A percentile compares a stretch with the other conserved stretches of the same genome.
These are phyloP conservation scores for Sphenodon punctatus DNA, from an alignment of 2,797 vertebrate species.

Conservation along the genomic window DNA sequence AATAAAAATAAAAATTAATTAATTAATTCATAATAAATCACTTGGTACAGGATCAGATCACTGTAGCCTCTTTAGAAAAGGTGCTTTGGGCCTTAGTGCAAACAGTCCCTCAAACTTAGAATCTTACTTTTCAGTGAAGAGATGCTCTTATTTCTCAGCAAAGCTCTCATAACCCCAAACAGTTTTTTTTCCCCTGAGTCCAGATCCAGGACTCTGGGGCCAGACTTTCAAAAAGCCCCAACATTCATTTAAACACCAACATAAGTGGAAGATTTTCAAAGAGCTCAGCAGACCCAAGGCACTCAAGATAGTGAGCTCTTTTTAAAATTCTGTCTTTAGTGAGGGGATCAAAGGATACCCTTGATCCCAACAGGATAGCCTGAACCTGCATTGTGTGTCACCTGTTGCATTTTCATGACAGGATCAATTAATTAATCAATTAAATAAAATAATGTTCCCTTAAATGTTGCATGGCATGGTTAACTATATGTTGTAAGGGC, in stretches of 20 bases:
- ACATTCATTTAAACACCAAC: neutral
- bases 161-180: neutral
- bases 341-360: neutral
- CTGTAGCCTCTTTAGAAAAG: neutral
- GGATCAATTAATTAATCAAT: too few relatives aligned
- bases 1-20: too few relatives aligned
- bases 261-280: neutral
- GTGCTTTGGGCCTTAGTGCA: neutral
- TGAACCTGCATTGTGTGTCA: neutral
- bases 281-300: neutral
- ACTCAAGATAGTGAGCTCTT: too few relatives aligned
- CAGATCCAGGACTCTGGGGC: accelerated
- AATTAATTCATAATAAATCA: too few relatives aligned
- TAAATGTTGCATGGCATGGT: too few relatives aligned
- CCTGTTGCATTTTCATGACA: neutral
- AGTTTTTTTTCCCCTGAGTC: accelerated
- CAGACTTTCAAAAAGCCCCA: neutral
- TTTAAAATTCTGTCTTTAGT: neutral
- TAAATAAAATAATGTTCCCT: too few relatives aligned
- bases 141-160: neutral
- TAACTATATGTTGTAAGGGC: too few relatives aligned
- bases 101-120: neutral
- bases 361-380: neutral
- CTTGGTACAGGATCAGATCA: accelerated
- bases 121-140: neutral